A percentile compares a stretch with the other conserved stretches of the same genome.
Conservation (phyloP, 2,113 vertebrate genomes). For the Melozone crissalis region DNA sequence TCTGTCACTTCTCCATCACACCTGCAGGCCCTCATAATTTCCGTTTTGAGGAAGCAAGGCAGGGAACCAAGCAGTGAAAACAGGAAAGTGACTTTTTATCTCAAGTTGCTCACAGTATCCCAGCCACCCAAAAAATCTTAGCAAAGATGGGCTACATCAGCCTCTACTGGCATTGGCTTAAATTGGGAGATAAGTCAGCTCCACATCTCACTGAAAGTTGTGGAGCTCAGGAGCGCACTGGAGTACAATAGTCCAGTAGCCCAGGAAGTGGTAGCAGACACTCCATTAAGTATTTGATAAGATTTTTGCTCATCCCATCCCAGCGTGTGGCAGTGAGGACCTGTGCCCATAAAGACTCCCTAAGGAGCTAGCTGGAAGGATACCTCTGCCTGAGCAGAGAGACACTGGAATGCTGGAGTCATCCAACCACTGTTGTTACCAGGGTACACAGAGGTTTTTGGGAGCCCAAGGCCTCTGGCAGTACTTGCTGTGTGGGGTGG, state of each 20-base stretch:
- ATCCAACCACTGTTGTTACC: not conserved
- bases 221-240: not conserved
- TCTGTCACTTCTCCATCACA: not conserved
- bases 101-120: not conserved
- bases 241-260: not conserved
- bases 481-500: rapidly evolving
- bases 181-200: not conserved
- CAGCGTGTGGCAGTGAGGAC: not conserved
- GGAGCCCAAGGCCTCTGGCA: not conserved
- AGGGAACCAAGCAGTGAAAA: not conserved
- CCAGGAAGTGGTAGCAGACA: not conserved
- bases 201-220: not conserved
- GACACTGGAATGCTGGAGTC: not conserved
- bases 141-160: not conserved
- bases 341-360: not conserved
- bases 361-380: not conserved
- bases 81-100: not conserved
- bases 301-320: not conserved
- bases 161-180: not conserved
- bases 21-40: not conserved
- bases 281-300: not conserved
- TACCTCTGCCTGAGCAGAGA: not conserved
- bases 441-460: not conserved
- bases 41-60: not conserved
- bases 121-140: not conserved